Evolutionary conservation across 1,140 invertebrate species (phyloP).

Genomic region (Hylyphantes graminicola): DNA sequence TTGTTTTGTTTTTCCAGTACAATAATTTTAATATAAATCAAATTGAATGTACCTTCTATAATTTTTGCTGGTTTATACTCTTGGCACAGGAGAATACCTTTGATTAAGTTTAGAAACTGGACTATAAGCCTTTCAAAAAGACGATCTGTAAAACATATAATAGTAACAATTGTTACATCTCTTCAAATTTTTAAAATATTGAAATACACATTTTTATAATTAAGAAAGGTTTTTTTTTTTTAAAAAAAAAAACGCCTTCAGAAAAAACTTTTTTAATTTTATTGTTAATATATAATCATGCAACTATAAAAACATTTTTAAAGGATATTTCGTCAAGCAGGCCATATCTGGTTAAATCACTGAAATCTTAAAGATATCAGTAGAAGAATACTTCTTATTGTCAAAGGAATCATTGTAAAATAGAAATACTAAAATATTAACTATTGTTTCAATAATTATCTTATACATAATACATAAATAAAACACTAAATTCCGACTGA

Average conservation of each 20-base stretch:
- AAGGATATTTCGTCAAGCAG: too few species aligned
- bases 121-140: slow-evolving; percentile 88
- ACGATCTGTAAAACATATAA: slow-evolving; percentile 24
- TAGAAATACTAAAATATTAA: too few species aligned
- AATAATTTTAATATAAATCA: too few species aligned
- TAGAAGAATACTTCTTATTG: too few species aligned
- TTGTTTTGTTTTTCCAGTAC: background rate
- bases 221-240: background rate
- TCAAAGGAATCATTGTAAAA: too few species aligned
- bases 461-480: too few species aligned
- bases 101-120: slow-evolving; percentile 89
- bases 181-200: background rate
- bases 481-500: too few species aligned
- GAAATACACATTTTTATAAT: background rate
- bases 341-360: too few species aligned
- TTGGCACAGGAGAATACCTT: slow-evolving; percentile 80
- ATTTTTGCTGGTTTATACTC: slow-evolving; percentile 78
- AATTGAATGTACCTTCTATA: slow-evolving; percentile 71
- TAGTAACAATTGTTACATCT: background rate
- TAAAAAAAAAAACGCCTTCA: background rate
- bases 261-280: background rate
- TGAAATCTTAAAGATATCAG: too few species aligned
- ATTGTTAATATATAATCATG: background rate
- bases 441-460: too few species aligned
- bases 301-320: background rate